Evolutionary conservation across 2,113 vertebrate species (phyloP).

Genomic region (Albula glossodonta): DNA sequence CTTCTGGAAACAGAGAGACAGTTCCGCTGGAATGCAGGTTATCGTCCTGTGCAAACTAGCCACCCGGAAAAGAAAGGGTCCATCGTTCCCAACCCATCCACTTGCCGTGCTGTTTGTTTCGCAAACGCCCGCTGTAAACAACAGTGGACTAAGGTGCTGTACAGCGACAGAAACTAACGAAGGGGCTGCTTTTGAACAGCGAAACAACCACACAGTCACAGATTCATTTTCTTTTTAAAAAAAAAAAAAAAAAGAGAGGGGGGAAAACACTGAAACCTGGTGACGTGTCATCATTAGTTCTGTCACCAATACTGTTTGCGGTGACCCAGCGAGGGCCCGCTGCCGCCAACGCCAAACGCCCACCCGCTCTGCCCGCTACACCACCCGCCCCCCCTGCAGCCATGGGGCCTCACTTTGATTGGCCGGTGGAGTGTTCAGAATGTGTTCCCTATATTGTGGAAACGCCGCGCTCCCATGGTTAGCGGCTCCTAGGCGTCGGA

Average conservation of each 20-base stretch:
- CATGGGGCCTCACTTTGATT: constrained; percentile 28
- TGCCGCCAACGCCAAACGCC: no score
- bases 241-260: constrained; percentile 33
- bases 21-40: constrained; percentile 37
- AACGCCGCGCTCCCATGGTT: constrained; percentile 1
- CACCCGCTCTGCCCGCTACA: constrained; percentile 19
- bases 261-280: constrained; percentile 60
- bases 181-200: background rate
- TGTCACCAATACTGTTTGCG: constrained; percentile 40
- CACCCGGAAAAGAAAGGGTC: background rate
- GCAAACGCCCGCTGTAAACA: constrained; percentile 19
- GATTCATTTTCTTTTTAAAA: constrained; percentile 52
- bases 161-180: constrained; percentile 12
- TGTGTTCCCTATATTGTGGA: constrained; percentile 16
- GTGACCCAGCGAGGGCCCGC: constrained; percentile 26
- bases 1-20: constrained; percentile 32
- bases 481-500: constrained; percentile 81
- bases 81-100: background rate
- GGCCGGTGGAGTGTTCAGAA: constrained; percentile 35
- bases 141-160: constrained; percentile 1
- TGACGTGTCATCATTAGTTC: constrained; percentile 57
- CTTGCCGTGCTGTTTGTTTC: background rate
- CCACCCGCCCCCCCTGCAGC: background rate
- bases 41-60: background rate
- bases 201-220: constrained; percentile 37